Conservation (phyloP, 2,113 vertebrate species). For the Rhynchopsitta pachyrhyncha region DNA sequence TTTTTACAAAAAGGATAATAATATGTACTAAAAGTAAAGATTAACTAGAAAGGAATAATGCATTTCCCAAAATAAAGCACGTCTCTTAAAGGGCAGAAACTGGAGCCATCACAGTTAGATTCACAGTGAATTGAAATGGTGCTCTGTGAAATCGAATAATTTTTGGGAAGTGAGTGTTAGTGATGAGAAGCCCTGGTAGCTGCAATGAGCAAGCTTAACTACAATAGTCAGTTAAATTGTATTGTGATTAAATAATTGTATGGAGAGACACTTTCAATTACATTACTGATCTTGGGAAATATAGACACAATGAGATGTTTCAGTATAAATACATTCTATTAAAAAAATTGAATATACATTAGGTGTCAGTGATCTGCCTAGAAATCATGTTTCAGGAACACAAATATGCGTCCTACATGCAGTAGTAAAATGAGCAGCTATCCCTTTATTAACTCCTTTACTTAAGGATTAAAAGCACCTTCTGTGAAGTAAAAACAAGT, state of each 20-base stretch:
- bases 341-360: background rate
- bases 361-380: background rate
- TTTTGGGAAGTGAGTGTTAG: background rate
- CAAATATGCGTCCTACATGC: background rate
- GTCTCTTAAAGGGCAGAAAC: background rate
- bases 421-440: background rate
- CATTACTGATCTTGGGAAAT: background rate
- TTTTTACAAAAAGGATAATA: background rate
- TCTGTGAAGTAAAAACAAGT: background rate
- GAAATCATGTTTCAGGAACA: background rate
- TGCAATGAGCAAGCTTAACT: background rate
- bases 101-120: background rate
- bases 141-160: background rate
- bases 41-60: background rate
- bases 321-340: background rate
- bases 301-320: background rate
- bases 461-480: background rate
- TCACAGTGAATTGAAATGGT: background rate
- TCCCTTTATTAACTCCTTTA: background rate
- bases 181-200: background rate
- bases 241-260: background rate
- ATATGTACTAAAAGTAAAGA: background rate
- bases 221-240: background rate
- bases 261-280: background rate
- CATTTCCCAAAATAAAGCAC: background rate